Conservation (phyloP, 2,888 invertebrate species). For the Abrostola tripartita region DNA sequence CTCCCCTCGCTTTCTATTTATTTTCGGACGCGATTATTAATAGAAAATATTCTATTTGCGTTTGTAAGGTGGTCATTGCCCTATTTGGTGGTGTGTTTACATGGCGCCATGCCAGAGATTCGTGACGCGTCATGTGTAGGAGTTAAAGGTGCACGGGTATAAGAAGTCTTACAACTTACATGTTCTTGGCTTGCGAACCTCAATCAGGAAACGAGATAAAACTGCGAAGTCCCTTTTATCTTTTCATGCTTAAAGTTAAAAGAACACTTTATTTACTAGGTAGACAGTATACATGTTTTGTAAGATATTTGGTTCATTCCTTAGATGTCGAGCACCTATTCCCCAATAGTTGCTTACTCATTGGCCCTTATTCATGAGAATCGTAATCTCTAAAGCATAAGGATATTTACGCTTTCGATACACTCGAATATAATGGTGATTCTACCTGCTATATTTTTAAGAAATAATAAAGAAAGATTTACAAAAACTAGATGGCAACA, state of each 20-base stretch:
- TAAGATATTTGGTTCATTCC: too few relatives aligned
- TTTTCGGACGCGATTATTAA: constrained; percentile 79
- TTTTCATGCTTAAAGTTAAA: constrained; percentile 12
- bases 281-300: too few relatives aligned
- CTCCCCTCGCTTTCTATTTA: constrained; percentile 77
- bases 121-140: constrained; percentile 60
- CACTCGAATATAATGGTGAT: neutral
- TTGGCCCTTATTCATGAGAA: neutral
- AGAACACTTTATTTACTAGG: constrained; percentile 18
- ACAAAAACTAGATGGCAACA: constrained; percentile 31
- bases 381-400: neutral
- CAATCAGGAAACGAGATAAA: constrained; percentile 39
- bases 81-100: constrained; percentile 86
- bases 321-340: too few relatives aligned
- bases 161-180: constrained; percentile 51
- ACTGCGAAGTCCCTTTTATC: constrained; percentile 20
- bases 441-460: constrained; percentile 9
- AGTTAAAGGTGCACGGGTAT: constrained; percentile 44
- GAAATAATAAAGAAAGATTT: constrained; percentile 8
- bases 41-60: constrained; percentile 83
- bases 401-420: too few relatives aligned
- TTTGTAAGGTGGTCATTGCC: constrained; percentile 83
- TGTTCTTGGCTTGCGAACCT: constrained; percentile 31
- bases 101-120: constrained; percentile 79
- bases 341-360: too few relatives aligned